Conservation (phyloP, 1,140 invertebrate species). For the Anoplolepis gracilipes region DNA sequence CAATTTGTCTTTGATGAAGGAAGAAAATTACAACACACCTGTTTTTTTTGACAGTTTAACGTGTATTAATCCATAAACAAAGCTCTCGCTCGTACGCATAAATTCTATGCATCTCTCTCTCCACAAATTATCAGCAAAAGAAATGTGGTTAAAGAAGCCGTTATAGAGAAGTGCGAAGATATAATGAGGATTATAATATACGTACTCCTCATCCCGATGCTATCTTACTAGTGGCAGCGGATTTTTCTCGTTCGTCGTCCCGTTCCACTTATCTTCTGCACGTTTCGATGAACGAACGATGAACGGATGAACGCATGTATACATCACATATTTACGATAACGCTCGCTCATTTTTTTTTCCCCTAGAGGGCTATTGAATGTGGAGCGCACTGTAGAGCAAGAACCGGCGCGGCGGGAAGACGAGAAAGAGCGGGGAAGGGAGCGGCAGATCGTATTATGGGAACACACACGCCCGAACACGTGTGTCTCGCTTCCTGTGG, state of each 20-base stretch:
- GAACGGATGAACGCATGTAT: not conserved
- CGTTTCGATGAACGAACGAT: slow-evolving; percentile 45
- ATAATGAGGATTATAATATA: slow-evolving; percentile 17
- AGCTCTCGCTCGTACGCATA: slow-evolving; percentile 3
- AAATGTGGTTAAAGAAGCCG: slow-evolving; percentile 2
- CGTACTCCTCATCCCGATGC: slow-evolving; percentile 13
- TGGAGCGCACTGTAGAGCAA: slow-evolving; percentile 66
- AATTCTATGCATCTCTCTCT: not conserved
- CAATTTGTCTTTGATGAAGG: too few species aligned
- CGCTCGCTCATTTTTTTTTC: slow-evolving; percentile 23
- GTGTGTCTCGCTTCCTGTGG: slow-evolving; percentile 84
- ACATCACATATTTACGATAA: slow-evolving; percentile 51
- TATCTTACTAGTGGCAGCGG: slow-evolving; percentile 12
- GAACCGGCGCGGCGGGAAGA: slow-evolving; percentile 20
- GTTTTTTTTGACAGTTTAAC: too few species aligned
- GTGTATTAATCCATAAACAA: not conserved
- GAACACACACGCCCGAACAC: slow-evolving; percentile 82
- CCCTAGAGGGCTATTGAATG: slow-evolving; percentile 59
- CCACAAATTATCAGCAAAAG: not conserved
- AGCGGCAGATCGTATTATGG: slow-evolving; percentile 73
- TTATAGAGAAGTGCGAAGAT: slow-evolving; percentile 3
- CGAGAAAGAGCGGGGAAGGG: not conserved
- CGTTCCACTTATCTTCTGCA: slow-evolving; percentile 66
- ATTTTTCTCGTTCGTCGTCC: slow-evolving; percentile 17
- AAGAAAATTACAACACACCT: too few species aligned